phyloP scores from a whole-genome alignment of 2,113 vertebrate genomes.

The Sialia sialis region DNA sequence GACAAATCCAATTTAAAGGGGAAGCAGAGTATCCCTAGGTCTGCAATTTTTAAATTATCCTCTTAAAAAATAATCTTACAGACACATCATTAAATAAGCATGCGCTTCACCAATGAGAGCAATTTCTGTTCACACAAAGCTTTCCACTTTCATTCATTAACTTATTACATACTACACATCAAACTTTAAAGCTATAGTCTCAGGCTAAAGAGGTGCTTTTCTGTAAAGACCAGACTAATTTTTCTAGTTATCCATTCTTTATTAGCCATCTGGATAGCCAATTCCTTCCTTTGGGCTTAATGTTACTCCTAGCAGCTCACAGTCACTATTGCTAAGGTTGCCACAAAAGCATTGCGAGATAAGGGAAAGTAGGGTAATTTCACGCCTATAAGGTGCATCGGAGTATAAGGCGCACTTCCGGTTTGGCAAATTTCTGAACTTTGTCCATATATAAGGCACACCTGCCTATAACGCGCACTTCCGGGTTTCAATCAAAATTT shows the following conservation, averaged over 20 bases:
- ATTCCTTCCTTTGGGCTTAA: background rate
- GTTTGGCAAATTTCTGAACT: no score
- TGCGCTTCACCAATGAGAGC: fast-evolving
- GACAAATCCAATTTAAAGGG: background rate
- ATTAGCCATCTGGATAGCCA: background rate
- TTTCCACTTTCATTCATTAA: background rate
- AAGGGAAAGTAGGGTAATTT: background rate
- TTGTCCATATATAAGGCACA: no score
- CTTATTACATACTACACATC: background rate
- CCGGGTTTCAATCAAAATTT: no score
- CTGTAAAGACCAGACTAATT: background rate
- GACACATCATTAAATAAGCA: background rate
- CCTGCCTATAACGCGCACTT: no score
- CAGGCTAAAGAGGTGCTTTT: background rate
- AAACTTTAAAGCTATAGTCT: background rate
- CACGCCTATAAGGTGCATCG: no score
- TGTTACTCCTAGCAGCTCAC: background rate
- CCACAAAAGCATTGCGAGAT: background rate
- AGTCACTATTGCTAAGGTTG: background rate
- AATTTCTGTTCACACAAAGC: background rate
- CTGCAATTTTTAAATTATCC: background rate
- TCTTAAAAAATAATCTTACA: background rate
- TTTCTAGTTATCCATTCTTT: background rate
- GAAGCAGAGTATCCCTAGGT: background rate
- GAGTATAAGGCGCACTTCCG: no score